Base-by-base conservation (phyloP, 2,888 invertebrate genomes). In the Drosophila helvetica region DNA sequence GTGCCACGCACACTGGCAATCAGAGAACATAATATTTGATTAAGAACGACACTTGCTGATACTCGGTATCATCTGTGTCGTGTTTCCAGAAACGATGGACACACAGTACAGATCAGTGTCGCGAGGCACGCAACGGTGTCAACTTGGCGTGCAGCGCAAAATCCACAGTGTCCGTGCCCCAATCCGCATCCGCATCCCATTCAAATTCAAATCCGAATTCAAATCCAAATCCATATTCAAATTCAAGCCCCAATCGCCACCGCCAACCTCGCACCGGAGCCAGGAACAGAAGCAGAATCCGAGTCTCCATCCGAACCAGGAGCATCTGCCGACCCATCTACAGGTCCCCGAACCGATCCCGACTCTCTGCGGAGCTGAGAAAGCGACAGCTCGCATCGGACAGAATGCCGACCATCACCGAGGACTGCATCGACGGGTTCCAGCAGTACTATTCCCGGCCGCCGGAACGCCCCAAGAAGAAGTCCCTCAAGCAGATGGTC, bases 361-460 rank as follows among this genome's bases (percentile, higher is more conserved):
- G 52, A n/a, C 9, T 38, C 45, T 25, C 59, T 55, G 55, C 38
- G 69, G 65, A 67, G 25, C 66, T 66, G 65, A 52, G 67, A 53
- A 65, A 46, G 30, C 55, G 51, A 47, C 56, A 56, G 52, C 63
- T 33, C 10, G 22, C 38, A n/a, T 19, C 38, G 18, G 47, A 54
- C 45, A 75, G 74, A 76, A 92, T 92, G 92, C 91, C 92, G 18
- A 92, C 92, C 56, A 90, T 92, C 55, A 92, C 92, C 62, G 92
- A 92, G 78, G 91, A 92, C 64, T 92, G 92, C 66, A 92, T 92
- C 76, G 94, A 94, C 93, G 93, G 94, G 86, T 94, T 94, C 91
- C 94, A 94, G 86, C 92, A 94, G 82, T 95, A 95, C 90, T 95
- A 95, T 90, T 91, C 94, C 65, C 93, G 94, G 86, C 95, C 95